These are phyloP conservation scores for Rhamphomyia laevipes DNA, from an alignment of 2,888 invertebrate species.

Conservation along the genomic window DNA sequence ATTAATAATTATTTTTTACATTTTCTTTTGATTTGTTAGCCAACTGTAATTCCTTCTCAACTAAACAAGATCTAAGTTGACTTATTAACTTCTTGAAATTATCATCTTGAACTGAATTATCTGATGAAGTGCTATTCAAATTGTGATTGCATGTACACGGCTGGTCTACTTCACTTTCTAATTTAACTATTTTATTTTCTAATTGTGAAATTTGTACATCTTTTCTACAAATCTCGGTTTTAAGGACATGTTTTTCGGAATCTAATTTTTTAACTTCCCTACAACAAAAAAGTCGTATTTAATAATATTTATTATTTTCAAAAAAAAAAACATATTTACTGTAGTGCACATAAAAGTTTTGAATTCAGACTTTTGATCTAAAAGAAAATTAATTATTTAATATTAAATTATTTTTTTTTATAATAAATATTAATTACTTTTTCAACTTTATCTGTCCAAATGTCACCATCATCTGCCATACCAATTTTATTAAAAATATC, in stretches of 20 bases:
- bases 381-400: not conserved
- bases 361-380: slow-evolving; percentile 8
- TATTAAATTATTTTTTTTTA: not conserved
- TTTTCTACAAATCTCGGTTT: slow-evolving; percentile 7
- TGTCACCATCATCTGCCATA: not conserved
- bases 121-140: not conserved
- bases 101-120: no score
- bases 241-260: slow-evolving; percentile 6
- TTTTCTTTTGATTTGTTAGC: slow-evolving; percentile 6
- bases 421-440: not conserved
- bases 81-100: slow-evolving; percentile 5
- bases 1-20: not conserved
- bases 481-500: slow-evolving; percentile 29
- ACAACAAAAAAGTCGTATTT: not conserved
- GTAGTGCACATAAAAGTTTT: slow-evolving; percentile 4
- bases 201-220: slow-evolving; percentile 2
- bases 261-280: slow-evolving; percentile 9
- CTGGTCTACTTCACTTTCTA: slow-evolving; percentile 1
- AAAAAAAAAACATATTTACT: slow-evolving; percentile 5
- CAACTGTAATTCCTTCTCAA: slow-evolving; percentile 6
- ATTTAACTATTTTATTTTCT: not conserved
- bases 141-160: no score
- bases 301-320: no score
- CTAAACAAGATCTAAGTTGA: not conserved
- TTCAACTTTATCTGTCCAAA: not conserved